phyloP scores from a whole-genome alignment of 2,797 vertebrate species.

The Enteromius radiatus region DNA sequence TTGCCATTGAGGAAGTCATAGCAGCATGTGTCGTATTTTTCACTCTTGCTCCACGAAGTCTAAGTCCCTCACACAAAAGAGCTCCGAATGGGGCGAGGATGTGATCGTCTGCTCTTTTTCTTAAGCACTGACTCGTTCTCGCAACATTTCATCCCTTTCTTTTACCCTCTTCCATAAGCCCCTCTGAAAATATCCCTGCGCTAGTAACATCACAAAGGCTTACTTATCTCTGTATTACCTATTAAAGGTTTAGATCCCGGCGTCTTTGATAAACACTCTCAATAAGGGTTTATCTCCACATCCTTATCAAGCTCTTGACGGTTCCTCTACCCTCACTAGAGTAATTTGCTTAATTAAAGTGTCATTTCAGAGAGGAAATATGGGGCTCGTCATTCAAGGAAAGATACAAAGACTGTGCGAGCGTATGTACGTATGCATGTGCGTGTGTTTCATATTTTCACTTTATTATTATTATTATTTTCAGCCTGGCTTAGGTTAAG shows the following conservation, averaged over 20 bases:
- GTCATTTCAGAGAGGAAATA: constrained; percentile 82
- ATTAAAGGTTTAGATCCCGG: constrained; percentile 84
- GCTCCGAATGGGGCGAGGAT: constrained; percentile 49
- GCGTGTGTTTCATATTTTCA: constrained; percentile 27
- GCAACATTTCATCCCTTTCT: constrained; percentile 56
- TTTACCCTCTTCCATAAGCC: constrained; percentile 59
- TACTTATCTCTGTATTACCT: constrained; percentile 86
- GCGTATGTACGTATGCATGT: constrained; percentile 51
- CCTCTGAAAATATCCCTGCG: constrained; percentile 75
- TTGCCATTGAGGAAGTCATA: constrained; percentile 61
- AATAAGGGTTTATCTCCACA: constrained; percentile 79
- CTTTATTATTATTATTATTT: constrained; percentile 55
- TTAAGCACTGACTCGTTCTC: constrained; percentile 59
- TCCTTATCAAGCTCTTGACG: constrained; percentile 80
- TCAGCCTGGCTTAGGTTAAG: constrained; percentile 75
- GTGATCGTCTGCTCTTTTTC: constrained; percentile 55
- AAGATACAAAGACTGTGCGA: constrained; percentile 72
- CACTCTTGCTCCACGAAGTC: constrained; percentile 26
- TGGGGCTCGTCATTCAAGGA: constrained; percentile 63
- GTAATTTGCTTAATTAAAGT: constrained; percentile 89
- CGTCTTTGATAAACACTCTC: constrained; percentile 82
- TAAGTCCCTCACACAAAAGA: constrained; percentile 60
- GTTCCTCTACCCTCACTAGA: constrained; percentile 76
- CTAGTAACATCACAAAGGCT: constrained; percentile 82
- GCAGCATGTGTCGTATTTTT: constrained; percentile 50